These are phyloP conservation scores for Pseudopipra pipra DNA, from an alignment of 2,113 vertebrate species.

Conservation along the genomic window DNA sequence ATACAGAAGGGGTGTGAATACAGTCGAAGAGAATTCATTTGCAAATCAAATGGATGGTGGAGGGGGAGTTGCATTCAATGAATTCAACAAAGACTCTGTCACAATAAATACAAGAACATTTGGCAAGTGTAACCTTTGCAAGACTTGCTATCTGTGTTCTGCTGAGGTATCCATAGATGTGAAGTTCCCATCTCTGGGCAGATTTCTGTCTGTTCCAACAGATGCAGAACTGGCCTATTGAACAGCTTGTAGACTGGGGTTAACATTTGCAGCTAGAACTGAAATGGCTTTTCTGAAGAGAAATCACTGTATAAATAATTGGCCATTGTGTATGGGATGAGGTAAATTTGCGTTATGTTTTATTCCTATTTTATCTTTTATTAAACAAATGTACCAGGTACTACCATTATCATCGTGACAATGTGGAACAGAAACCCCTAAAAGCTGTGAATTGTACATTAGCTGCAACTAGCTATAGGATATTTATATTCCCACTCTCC, in stretches of 20 bases:
- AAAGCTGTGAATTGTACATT: not conserved
- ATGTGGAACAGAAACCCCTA: fast-evolving
- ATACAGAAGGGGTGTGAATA: constrained; percentile 64
- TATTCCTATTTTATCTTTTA: not conserved
- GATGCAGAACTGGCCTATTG: not conserved
- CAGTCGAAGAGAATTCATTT: constrained; percentile 45
- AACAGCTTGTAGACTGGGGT: not conserved
- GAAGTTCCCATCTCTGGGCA: not conserved
- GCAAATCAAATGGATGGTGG: constrained; percentile 39
- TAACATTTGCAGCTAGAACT: not conserved
- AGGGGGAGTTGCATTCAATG: constrained; percentile 13
- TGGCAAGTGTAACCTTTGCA: constrained; percentile 29
- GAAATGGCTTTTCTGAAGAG: not conserved
- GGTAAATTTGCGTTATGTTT: not conserved
- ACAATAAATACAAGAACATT: constrained; percentile 48
- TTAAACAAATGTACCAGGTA: not conserved
- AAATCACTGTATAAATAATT: not conserved
- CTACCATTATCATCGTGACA: not conserved
- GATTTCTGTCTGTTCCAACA: not conserved
- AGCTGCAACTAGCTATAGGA: not conserved
- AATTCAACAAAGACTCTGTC: constrained; percentile 29
- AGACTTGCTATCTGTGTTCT: not conserved
- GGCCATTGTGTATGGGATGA: not conserved
- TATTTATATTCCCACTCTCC: not conserved
- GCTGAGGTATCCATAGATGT: not conserved